phyloP scores from a whole-genome alignment of 2,888 invertebrate genomes.

The Lathronympha strigana region DNA sequence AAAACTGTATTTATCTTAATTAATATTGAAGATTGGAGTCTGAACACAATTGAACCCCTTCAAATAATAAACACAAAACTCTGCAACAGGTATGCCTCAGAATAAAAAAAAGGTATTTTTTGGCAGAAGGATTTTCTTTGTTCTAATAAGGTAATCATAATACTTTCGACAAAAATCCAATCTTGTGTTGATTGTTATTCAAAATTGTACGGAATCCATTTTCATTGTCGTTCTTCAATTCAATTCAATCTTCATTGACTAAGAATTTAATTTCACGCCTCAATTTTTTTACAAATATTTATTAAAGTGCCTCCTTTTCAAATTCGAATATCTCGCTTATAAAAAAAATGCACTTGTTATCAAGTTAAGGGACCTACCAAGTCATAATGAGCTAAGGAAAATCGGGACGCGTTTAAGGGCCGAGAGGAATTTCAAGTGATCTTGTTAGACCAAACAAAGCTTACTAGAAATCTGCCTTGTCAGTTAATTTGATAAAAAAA shows the following conservation, averaged over 20 bases:
- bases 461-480: conserved; percentile 8
- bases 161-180: conserved; percentile 1
- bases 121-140: neutral
- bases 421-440: conserved; percentile 27
- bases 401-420: conserved; percentile 5
- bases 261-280: neutral
- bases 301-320: neutral
- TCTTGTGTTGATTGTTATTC: neutral
- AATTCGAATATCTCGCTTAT: conserved; percentile 3
- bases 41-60: too few species aligned
- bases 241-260: neutral
- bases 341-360: conserved; percentile 6
- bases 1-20: too few species aligned
- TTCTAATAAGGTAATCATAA: neutral
- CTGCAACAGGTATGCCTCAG: too few species aligned
- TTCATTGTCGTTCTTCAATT: conserved; percentile 7
- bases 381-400: conserved; percentile 28
- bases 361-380: conserved; percentile 21
- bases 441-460: conserved; percentile 23
- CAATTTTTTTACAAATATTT: neutral
- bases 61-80: too few species aligned
- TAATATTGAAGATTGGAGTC: too few species aligned
- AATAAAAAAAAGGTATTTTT: neutral
- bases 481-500: conserved; percentile 10
- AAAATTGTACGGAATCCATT: neutral